Conservation (phyloP, 2,113 vertebrate genomes). For the Tyto alba region DNA sequence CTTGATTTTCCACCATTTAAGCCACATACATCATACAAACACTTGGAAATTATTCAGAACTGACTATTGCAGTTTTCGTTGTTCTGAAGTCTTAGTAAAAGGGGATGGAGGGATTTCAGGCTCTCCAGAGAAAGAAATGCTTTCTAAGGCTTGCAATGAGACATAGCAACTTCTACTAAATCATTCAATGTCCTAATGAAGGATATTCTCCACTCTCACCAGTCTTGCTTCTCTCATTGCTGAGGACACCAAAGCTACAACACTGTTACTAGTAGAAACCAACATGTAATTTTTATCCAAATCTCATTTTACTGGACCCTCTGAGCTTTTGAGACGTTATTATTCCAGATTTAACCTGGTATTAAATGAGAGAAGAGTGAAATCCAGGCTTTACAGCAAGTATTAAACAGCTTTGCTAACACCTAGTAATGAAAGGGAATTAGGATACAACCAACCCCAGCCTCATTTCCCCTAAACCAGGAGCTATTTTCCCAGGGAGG, state of each 20-base stretch:
- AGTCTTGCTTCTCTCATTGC: background rate
- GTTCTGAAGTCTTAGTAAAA: background rate
- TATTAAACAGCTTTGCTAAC: slow-evolving; percentile 38
- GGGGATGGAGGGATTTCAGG: background rate
- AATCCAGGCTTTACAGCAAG: slow-evolving; percentile 37
- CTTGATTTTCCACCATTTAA: background rate
- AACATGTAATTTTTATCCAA: background rate
- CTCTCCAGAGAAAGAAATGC: background rate
- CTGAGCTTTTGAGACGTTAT: slow-evolving; percentile 45
- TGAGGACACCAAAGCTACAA: background rate
- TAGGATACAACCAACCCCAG: background rate
- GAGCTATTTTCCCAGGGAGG: slow-evolving; percentile 22
- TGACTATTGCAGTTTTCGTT: background rate
- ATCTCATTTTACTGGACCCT: slow-evolving; percentile 54
- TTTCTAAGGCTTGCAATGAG: background rate
- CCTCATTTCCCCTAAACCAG: slow-evolving; percentile 6
- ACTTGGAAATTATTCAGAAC: background rate
- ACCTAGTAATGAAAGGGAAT: slow-evolving; percentile 18
- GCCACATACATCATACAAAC: background rate
- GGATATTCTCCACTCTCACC: background rate
- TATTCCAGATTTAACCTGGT: slow-evolving; percentile 32
- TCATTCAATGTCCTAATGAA: background rate
- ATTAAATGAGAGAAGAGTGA: slow-evolving; percentile 27
- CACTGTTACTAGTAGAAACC: background rate
- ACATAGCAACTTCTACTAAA: background rate